Evolutionary conservation across 2,113 vertebrate species (phyloP).

Genomic region (Cyanoliseus patagonus): DNA sequence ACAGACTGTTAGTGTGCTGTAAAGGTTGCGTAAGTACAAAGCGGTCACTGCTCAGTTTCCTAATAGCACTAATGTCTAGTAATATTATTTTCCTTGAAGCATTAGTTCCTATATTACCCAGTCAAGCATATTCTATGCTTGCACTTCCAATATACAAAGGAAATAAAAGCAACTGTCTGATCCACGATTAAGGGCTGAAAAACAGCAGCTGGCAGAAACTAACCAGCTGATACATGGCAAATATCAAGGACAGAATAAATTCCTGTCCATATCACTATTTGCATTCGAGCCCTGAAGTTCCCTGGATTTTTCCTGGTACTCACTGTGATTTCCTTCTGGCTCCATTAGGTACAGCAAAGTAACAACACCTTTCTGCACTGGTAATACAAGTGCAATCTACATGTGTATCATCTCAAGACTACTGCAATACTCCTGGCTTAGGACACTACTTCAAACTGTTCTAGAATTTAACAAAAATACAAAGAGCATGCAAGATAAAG

Average conservation of each 20-base stretch:
- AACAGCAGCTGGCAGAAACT: neutral
- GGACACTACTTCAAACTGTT: neutral
- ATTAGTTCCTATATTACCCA: neutral
- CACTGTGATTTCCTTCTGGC: neutral
- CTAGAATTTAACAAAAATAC: neutral
- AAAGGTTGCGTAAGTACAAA: neutral
- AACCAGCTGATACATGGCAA: neutral
- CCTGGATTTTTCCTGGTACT: neutral
- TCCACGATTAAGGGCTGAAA: neutral
- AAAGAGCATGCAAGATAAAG: neutral
- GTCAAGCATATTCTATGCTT: neutral
- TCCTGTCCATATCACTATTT: neutral
- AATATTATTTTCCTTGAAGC: neutral
- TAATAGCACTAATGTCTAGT: neutral
- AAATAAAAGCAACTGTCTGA: neutral
- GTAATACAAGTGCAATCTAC: accelerated
- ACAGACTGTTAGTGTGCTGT: neutral
- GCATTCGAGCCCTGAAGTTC: neutral
- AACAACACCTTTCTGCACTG: neutral
- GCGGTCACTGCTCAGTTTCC: accelerated
- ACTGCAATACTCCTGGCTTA: neutral
- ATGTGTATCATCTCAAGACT: neutral
- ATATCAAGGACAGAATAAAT: neutral
- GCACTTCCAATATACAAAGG: neutral
- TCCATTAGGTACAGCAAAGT: neutral